Percentiles rank a stretch among this genome's conserved stretches.
Conservation (phyloP, 2,797 vertebrate species). For the Alauda arvensis region DNA sequence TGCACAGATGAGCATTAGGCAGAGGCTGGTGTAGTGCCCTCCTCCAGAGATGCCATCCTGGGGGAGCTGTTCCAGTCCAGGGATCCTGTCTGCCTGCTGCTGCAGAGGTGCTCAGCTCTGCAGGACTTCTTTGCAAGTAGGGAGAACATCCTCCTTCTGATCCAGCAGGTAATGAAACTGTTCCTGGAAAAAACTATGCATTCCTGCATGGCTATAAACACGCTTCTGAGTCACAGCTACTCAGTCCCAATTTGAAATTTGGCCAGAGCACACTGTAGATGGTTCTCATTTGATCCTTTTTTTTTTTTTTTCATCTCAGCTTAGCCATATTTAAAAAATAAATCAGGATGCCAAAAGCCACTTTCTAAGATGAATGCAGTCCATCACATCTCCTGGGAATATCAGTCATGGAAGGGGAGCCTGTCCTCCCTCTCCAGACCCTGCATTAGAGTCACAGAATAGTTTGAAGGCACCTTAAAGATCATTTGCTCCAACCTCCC, state of each 20-base stretch:
- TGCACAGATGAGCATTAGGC: not conserved
- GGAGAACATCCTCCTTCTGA: not conserved
- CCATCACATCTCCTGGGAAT: not conserved
- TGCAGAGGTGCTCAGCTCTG: not conserved
- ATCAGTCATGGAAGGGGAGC: not conserved
- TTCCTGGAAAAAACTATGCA: not conserved
- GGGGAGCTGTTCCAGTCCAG: not conserved
- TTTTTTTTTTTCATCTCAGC: not conserved
- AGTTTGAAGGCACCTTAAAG: not conserved
- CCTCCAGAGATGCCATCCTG: not conserved
- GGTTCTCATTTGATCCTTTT: not conserved
- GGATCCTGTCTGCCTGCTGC: not conserved
- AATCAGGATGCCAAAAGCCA: not conserved
- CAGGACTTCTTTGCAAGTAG: not conserved
- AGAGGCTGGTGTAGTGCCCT: not conserved
- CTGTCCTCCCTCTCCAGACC: not conserved
- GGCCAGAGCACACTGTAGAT: not conserved
- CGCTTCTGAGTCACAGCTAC: slow-evolving; percentile 31
- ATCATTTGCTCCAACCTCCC: not conserved
- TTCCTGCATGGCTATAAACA: slow-evolving; percentile 3
- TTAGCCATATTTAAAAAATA: not conserved
- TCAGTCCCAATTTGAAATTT: slow-evolving; percentile 3
- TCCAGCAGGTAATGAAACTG: slow-evolving; percentile 2
- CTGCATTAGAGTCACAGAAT: not conserved
- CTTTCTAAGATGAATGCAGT: slow-evolving; percentile 14